Evolutionary conservation across 37 sponge, comb jelly and placozoan genomes (phyloP), one percentile per base, ranked within the genome.

Genomic region (Tethya wilhelma): DNA sequence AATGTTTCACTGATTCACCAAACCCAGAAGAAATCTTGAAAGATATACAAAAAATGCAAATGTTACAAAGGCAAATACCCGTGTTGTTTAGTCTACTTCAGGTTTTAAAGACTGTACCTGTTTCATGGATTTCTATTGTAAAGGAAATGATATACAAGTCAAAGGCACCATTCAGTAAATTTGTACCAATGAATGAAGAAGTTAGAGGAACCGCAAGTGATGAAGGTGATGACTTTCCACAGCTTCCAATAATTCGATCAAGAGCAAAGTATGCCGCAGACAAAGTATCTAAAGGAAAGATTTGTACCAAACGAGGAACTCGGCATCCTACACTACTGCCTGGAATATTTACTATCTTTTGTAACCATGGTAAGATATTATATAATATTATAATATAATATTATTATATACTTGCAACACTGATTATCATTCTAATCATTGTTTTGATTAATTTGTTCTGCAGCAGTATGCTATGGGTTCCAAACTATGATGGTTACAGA

Each of bases 401-500:
- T n/a, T n/a, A 17, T 32, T 58, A 75, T 44, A 75, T 28, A n/a
- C 23, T 49, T 73, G 56, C 20, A 11, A 12, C 31, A n/a, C 2
- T 39, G n/a, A n/a, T n/a, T n/a, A n/a, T n/a, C n/a, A n/a, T n/a
- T n/a, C n/a, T n/a, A n/a, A 78, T 62, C 41, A 39, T 7, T 78
- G 34, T 78, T 9, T 28, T 8, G 46, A 9, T 64, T 63, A 32
- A 8, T 36, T 45, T 26, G 6, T 6, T 59, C 14, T 81, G 32
- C 71, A 81, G 82, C 72, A 44, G 53, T 81, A 23, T 81, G 82
- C 45, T 81, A 81, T 71, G 82, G 82, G 4, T 81, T 81, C 53
- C 32, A 81, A 81, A 73, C 56, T n/a, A 81, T 81, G 82, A 33
- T 26, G 40, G 25, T 46, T 40, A 19, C 22, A 59, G 82, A 81